These are phyloP conservation scores for Numenius phaeopus DNA, from an alignment of 2,797 vertebrate genomes.

Conservation along the genomic window DNA sequence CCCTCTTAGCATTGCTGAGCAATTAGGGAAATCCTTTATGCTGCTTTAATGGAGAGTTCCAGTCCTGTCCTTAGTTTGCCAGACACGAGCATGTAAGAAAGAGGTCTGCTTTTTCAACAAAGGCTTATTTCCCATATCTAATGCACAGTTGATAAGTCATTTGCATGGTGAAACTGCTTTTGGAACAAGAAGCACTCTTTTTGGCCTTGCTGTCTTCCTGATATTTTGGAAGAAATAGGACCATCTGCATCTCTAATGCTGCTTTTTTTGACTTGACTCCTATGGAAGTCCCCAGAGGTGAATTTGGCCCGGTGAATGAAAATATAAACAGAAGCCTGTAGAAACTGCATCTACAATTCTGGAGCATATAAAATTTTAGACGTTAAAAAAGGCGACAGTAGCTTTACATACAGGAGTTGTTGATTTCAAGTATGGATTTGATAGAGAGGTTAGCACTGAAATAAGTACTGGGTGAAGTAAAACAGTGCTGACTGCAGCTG, in stretches of 20 bases:
- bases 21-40: background rate
- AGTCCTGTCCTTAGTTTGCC: background rate
- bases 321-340: background rate
- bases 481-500: background rate
- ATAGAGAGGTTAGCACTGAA: background rate
- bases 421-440: conserved; percentile 6
- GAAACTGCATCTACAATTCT: background rate
- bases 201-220: background rate
- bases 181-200: background rate
- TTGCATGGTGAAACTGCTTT: background rate
- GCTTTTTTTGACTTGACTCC: background rate
- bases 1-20: background rate
- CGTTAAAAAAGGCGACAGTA: background rate
- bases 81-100: background rate
- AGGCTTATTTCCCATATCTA: background rate
- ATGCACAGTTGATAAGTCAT: background rate
- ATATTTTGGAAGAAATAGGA: background rate
- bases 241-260: background rate
- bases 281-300: background rate
- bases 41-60: background rate
- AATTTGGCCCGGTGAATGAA: background rate
- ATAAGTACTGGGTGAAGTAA: background rate
- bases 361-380: background rate
- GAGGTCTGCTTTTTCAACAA: background rate
- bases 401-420: background rate